phyloP scores from a whole-genome alignment of 37 sponge, comb jelly and placozoan genomes.

The Halisarca cf. caerulea region DNA sequence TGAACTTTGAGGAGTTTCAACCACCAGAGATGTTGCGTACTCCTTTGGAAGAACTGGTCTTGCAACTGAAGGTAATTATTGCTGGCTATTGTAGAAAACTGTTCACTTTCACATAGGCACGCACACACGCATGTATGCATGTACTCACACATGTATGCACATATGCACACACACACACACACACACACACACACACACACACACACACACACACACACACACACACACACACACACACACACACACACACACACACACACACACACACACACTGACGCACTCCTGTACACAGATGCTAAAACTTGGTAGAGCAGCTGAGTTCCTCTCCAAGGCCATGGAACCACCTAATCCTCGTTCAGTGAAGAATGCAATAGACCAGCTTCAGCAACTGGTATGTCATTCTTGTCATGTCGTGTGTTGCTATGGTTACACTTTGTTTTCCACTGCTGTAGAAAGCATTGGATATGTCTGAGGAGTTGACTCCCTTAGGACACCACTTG shows the following conservation, averaged over 20 bases:
- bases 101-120: neutral
- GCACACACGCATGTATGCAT: neutral
- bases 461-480: constrained; percentile 67
- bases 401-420: neutral
- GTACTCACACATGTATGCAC: constrained; percentile 5
- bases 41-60: constrained; percentile 78
- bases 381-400: constrained; percentile 55
- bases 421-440: neutral
- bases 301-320: constrained; percentile 45
- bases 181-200: constrained; percentile 39
- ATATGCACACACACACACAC: constrained; percentile 20
- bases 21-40: constrained; percentile 80
- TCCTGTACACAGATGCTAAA: constrained; percentile 43
- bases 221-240: constrained; percentile 30
- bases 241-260: constrained; percentile 36
- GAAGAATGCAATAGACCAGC: constrained; percentile 34
- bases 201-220: constrained; percentile 35
- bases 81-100: neutral
- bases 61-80: constrained; percentile 68
- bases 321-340: constrained; percentile 73
- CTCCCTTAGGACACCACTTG: constrained; percentile 85
- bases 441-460: constrained; percentile 65
- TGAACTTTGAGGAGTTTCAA: constrained; percentile 67
- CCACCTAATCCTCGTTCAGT: constrained; percentile 57
- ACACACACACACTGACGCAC: constrained; percentile 1